Percentiles rank a stretch among this genome's conserved stretches.
Conservation (phyloP, 2,113 vertebrate species). For the Aspiorhynchus laticeps region DNA sequence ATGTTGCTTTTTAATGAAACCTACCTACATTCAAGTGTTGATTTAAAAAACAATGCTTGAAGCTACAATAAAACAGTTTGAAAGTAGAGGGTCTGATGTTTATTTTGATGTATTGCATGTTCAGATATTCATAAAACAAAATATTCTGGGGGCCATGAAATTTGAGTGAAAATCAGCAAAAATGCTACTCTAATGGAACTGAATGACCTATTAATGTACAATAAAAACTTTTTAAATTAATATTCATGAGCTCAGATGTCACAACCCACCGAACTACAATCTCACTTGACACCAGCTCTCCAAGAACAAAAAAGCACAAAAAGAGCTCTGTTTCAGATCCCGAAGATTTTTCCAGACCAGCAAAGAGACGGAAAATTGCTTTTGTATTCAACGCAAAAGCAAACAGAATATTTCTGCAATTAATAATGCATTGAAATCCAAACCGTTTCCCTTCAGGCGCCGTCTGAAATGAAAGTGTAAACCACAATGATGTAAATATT, state of each 20-base stretch:
- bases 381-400: neutral
- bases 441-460: neutral
- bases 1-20: no score
- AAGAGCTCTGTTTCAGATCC: neutral
- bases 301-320: neutral
- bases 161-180: no score
- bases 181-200: neutral
- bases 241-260: neutral
- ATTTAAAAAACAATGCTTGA: no score
- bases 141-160: no score
- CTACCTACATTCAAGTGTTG: no score
- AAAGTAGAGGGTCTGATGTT: no score
- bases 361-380: neutral
- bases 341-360: neutral
- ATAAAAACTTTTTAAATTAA: neutral
- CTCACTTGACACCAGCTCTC: neutral
- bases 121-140: no score
- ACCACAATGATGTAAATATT: neutral
- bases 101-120: no score
- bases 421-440: conserved; percentile 6
- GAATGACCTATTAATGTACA: neutral
- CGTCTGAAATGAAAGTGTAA: neutral
- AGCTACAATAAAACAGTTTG: no score
- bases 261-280: neutral
- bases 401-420: neutral